Evolutionary conservation across 1,140 invertebrate species (phyloP).

Genomic region (Bicyclus anynana): DNA sequence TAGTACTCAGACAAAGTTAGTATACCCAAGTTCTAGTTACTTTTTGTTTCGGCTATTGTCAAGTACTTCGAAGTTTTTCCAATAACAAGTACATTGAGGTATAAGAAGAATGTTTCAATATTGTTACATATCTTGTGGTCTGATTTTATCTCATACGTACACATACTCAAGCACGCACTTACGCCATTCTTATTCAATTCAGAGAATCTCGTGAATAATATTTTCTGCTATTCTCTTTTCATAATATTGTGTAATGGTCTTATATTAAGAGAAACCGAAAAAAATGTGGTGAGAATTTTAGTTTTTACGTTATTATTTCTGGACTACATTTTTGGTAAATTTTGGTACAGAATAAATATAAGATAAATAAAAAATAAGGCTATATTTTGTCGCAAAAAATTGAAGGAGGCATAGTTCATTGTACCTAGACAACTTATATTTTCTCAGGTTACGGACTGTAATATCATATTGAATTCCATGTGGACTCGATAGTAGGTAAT

Average conservation of each 20-base stretch:
- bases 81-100: background rate
- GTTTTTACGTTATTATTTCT: too few species aligned
- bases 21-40: too few species aligned
- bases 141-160: background rate
- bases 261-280: background rate
- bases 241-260: background rate
- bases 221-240: background rate
- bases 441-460: too few species aligned
- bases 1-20: too few species aligned
- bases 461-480: too few species aligned
- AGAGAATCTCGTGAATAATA: background rate
- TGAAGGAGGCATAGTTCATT: too few species aligned
- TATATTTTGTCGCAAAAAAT: too few species aligned
- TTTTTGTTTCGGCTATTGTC: background rate
- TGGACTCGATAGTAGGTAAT: too few species aligned
- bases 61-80: background rate
- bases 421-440: too few species aligned
- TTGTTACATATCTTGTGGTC: background rate
- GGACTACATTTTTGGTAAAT: too few species aligned
- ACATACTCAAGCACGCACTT: constrained; percentile 1
- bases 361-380: too few species aligned
- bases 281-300: background rate
- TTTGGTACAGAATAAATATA: too few species aligned
- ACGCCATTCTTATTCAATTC: background rate
- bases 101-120: background rate